Evolutionary conservation across 2,797 vertebrate genomes (phyloP), one percentile per base, ranked within the genome.

Genomic region (Phalloptychus januarius): DNA sequence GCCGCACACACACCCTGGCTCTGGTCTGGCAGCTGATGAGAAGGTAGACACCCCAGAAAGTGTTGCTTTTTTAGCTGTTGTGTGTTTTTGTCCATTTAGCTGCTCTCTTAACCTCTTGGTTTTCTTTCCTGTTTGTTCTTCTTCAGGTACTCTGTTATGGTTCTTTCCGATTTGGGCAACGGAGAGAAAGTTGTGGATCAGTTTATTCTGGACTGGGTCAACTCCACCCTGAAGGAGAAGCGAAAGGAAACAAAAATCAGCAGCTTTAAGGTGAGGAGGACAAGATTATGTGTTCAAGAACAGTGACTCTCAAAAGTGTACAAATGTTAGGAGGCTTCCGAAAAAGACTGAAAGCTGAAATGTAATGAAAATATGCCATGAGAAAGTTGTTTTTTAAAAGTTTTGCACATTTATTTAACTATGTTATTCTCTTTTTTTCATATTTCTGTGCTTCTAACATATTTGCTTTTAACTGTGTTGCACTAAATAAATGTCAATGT

Each of bases 11-110:
- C 88, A 99, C 97, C 0, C 90, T 99, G 94, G 97, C 98, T 2
- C 86, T 99, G 91, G 89, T 99, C 0, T 99, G 98, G 98, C 98
- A 99, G 86, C 93, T 99, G 82, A 99, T 99, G 98, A 97, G 97
- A 91, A 97, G 97, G 98, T 99, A 93, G 88, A 4, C 12, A 16
- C 16, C 20, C 15, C n/a, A 45, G 1, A 45, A 33, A 44, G 3
- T 50, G 25, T 13, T 16, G 2, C 8, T 45, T 7, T 12, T 48
- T 31, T 46, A 7, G 18, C 69, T 20, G 76, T 67, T 38, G 0
- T 77, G 1, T 77, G 20, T 5, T 16, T 16, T 25, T 10, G 0
- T 28, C 31, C 16, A 0, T 16, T 38, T 11, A 67, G 5, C 18
- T 23, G 15, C 1, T 54, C 3, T 40, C 44, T 31, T 33, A 44